These are phyloP conservation scores for Caenorhabditis plicata DNA, from an alignment of 2,888 invertebrate genomes.

Conservation along the genomic window DNA sequence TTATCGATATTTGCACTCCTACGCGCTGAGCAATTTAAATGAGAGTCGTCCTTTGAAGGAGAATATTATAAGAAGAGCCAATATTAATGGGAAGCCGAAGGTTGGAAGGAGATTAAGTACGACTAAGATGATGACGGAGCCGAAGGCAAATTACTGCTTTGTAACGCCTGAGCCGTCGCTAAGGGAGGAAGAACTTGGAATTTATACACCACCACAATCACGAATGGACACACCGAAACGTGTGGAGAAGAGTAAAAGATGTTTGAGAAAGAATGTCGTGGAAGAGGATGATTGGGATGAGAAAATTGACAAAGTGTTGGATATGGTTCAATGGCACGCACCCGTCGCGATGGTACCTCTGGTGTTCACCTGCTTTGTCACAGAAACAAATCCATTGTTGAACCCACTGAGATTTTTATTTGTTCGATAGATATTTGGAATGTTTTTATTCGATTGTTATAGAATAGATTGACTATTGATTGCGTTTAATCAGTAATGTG, in stretches of 20 bases:
- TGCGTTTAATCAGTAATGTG: no score
- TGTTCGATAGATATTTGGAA: conserved; percentile 2
- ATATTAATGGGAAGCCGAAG: conserved; percentile 5
- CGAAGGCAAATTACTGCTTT: conserved; percentile 4
- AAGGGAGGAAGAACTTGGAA: conserved; percentile 2
- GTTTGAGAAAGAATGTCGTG: background rate
- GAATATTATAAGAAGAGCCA: conserved; percentile 22
- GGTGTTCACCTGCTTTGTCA: conserved; percentile 16
- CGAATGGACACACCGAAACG: conserved; percentile 2
- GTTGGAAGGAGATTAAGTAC: background rate
- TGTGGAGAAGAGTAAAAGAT: no score
- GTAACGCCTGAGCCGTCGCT: conserved; percentile 25
- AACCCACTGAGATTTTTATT: conserved; percentile 16
- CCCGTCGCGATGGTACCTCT: conserved; percentile 9
- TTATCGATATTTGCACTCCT: conserved; percentile 24
- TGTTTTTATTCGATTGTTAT: background rate
- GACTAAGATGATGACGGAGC: background rate
- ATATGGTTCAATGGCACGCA: conserved; percentile 9
- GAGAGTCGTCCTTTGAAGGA: conserved; percentile 9
- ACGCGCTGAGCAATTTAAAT: conserved; percentile 17
- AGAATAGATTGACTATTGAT: no score
- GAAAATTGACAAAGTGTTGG: conserved; percentile 4
- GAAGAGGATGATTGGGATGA: conserved; percentile 5
- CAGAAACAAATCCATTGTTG: conserved; percentile 16
- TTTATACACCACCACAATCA: conserved; percentile 17